phyloP scores from a whole-genome alignment of 2,888 invertebrate species.

The Artemia sinica region DNA sequence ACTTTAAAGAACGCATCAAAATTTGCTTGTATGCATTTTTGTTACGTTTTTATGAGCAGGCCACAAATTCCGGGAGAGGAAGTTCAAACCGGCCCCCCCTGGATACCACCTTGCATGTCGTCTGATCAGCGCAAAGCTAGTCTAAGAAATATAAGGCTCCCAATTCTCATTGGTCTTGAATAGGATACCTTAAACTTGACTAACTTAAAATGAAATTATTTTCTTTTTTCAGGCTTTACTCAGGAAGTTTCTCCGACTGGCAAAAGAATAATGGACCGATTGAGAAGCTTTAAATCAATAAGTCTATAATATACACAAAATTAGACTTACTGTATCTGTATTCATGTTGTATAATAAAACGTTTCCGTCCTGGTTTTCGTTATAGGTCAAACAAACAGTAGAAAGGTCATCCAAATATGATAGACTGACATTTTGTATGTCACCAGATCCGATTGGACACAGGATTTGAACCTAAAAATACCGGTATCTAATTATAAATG shows the following conservation, averaged over 20 bases:
- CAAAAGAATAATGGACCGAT: constrained; percentile 26
- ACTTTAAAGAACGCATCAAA: too few species aligned
- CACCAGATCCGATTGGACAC: constrained; percentile 4
- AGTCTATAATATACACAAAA: neutral
- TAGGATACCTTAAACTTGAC: too few species aligned
- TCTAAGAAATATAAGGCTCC: too few species aligned
- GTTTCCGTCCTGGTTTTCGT: neutral
- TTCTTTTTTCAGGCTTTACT: constrained; percentile 25
- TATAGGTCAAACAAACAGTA: neutral
- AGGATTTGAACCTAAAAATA: neutral
- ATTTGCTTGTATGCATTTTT: too few species aligned
- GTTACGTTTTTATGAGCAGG: too few species aligned
- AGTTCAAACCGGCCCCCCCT: too few species aligned
- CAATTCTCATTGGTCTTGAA: too few species aligned
- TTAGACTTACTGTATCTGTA: neutral
- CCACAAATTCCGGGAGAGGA: too few species aligned
- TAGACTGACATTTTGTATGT: neutral
- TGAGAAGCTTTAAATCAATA: constrained; percentile 19
- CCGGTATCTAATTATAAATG: too few species aligned
- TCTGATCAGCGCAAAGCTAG: too few species aligned
- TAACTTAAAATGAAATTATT: neutral
- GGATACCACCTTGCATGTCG: too few species aligned
- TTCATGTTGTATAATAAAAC: constrained; percentile 8
- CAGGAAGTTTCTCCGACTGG: constrained; percentile 27
- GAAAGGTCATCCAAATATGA: neutral